Evolutionary conservation across 2,888 invertebrate species (phyloP), one percentile per base, ranked within the genome.

Genomic region (Melanchra persicariae): DNA sequence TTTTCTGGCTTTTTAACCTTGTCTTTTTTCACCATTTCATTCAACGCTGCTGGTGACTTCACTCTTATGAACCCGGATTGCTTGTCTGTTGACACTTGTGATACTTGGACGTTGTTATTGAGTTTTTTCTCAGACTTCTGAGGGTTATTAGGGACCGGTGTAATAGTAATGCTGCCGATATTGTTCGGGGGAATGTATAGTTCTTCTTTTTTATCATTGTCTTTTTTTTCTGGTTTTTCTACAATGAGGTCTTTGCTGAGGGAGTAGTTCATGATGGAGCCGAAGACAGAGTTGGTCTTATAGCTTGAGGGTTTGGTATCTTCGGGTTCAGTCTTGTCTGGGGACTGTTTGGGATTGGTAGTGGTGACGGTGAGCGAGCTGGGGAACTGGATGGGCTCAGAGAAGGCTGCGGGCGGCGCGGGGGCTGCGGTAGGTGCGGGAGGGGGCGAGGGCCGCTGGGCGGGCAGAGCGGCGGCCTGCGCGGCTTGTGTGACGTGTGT

Each of bases 141-240:
- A 24, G 81, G 78, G 71, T 90, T 76, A 26, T 77, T 90, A 2
- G 87, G 85, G 5, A 96, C 95, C 0, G 96, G 93, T 0, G 96
- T 96, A 63, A 96, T 96, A 0, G 96, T 96, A 74, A 96, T 93
- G 77, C 95, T 93, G 85, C 96, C 95, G 51, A 95, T 93, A 72
- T 89, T 95, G 77, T 93, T 95, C 0, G 93, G 91, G 17, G 94
- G 94, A 85, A 93, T 89, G 86, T 94, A 94, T 30, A 90, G 65
- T 15, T 95, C 95, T 67, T 93, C 92, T 87, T 93, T 93, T 55
- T 85, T 89, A 15, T 89, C 88, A 0, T 76, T 81, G 55, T 92
- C 91, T 80, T 87, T 90, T 22, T 91, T 91, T 0, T 92, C 92
- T 0, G 89, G 82, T 77, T 91, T 92, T 61, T 95, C 95, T 8